phyloP scores from a whole-genome alignment of 2,797 vertebrate genomes.

The Micropoecilia bifurca region DNA sequence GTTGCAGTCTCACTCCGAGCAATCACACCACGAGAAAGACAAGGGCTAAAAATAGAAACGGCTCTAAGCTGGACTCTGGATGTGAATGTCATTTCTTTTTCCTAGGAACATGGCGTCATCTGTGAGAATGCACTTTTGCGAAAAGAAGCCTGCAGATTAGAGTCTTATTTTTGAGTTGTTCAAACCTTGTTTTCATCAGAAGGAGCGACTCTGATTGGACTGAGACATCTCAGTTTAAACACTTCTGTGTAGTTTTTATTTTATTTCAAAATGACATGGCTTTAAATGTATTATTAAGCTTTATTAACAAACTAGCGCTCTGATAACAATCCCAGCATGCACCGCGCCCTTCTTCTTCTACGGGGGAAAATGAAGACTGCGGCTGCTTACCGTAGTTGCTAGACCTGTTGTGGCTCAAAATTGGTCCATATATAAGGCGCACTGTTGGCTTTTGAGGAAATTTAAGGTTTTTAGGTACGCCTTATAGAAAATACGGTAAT shows the following conservation, averaged over 20 bases:
- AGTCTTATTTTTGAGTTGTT: conserved; percentile 30
- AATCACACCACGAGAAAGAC: conserved; percentile 51
- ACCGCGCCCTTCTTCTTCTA: too few relatives aligned
- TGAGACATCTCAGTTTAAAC: neutral
- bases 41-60: conserved; percentile 61
- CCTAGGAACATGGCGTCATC: conserved; percentile 43
- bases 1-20: conserved; percentile 50
- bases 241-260: neutral
- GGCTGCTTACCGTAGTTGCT: too few relatives aligned
- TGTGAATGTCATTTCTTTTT: conserved; percentile 71
- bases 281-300: too few relatives aligned
- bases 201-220: conserved; percentile 1
- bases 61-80: conserved; percentile 58
- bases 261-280: neutral
- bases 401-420: too few relatives aligned
- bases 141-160: conserved; percentile 40
- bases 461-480: too few relatives aligned
- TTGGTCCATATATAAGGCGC: too few relatives aligned
- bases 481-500: too few relatives aligned
- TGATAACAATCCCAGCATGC: too few relatives aligned
- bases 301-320: too few relatives aligned
- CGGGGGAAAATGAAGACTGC: too few relatives aligned
- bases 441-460: too few relatives aligned
- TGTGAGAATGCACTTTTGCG: conserved; percentile 46
- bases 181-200: conserved; percentile 6